Evolutionary conservation across 2,113 vertebrate genomes (phyloP), one percentile per base, ranked within the genome.

Genomic region (Caretta caretta): DNA sequence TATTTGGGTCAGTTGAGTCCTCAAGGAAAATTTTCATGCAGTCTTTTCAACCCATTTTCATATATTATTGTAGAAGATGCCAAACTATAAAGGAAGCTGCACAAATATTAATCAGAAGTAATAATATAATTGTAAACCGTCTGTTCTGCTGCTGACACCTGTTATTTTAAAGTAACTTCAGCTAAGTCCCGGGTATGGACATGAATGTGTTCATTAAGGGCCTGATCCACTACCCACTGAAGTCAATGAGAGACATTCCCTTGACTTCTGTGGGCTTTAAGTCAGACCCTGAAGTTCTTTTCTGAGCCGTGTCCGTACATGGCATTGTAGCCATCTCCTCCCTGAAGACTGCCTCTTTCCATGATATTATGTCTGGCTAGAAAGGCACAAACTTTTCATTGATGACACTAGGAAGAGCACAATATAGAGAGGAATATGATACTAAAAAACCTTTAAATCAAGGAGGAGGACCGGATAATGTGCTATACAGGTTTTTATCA

Each of bases 1-100:
- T 97, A 97, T 97, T 97, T 98, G 97, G 97, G 97, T 98, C 98
- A 98, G 0, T 86, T 85, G 87, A 95, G 86, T 97, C 98, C 97
- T 98, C 92, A 94, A 97, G 97, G 93, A 96, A 90, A 97, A 96
- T 95, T 95, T 89, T 80, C 78, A 27, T 96, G 96, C 96, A 82
- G 89, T 93, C 90, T 96, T 96, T 96, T 95, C 96, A 96, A 92
- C 93, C 87, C 84, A 75, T 96, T 97, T 97, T 96, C 80, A 12
- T 90, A 38, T 3, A 57, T n/a, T 51, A 69, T 94, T 96, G 50
- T 86, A 81, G 69, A 94, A 95, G 72, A 94, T 89, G 82, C 87
- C 89, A 92, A 89, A 90, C 42, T 46, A 92, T 88, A 93, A 93
- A 96, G 86, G 75, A 83, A 69, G n/a, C 62, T 89, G 76, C 53